These are phyloP conservation scores for Neocrepidodera transversa DNA, from an alignment of 2,888 invertebrate species.

Conservation along the genomic window DNA sequence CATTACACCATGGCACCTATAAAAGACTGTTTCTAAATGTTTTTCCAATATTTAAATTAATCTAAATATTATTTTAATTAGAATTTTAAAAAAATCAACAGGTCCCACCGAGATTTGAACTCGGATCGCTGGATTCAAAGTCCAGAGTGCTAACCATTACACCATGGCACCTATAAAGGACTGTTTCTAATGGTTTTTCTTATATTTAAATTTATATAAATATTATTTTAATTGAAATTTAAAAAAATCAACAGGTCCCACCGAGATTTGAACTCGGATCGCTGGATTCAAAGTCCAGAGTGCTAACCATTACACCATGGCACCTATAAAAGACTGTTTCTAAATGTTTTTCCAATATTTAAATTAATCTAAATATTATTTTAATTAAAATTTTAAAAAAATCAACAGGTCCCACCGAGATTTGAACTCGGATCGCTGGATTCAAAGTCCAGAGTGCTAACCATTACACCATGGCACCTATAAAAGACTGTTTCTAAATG, in stretches of 20 bases:
- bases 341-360: too few species aligned
- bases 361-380: too few species aligned
- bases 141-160: conserved; percentile 81
- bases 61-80: too few species aligned
- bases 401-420: conserved; percentile 81
- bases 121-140: conserved; percentile 83
- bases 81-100: too few species aligned
- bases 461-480: conserved; percentile 65
- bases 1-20: conserved; percentile 67
- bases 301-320: conserved; percentile 72
- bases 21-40: too few species aligned
- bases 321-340: too few species aligned
- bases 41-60: too few species aligned
- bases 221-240: too few species aligned
- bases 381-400: too few species aligned
- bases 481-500: too few species aligned
- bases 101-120: conserved; percentile 82
- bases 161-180: conserved; percentile 47
- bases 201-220: not conserved
- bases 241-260: conserved; percentile 64
- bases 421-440: conserved; percentile 83
- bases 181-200: too few species aligned
- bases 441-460: conserved; percentile 83
- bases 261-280: conserved; percentile 83
- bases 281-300: conserved; percentile 83